Conservation (phyloP, 2,113 vertebrate species). For the Psilopogon haemacephalus region DNA sequence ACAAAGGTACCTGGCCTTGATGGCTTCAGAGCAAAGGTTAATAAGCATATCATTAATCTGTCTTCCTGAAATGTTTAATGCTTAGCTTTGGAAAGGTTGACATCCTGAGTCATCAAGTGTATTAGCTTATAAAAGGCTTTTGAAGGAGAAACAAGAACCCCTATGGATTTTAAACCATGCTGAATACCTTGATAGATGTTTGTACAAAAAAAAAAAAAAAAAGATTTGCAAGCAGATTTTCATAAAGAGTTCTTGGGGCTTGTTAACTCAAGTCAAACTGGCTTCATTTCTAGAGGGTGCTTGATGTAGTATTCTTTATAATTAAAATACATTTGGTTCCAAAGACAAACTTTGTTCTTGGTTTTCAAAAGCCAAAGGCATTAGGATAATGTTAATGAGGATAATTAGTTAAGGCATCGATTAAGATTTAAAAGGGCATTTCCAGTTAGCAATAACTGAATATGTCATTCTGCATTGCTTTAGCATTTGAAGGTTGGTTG, state of each 20-base stretch:
- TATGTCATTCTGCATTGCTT: neutral
- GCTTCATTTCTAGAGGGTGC: neutral
- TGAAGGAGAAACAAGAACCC: neutral
- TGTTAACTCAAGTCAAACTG: neutral
- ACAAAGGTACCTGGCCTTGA: neutral
- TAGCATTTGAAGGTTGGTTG: neutral
- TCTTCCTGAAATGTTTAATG: neutral
- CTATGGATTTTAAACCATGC: neutral
- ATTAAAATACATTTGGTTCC: constrained; percentile 14
- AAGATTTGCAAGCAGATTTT: neutral
- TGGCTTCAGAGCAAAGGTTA: constrained; percentile 14
- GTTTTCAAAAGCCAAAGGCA: neutral
- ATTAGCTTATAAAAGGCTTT: constrained; percentile 2
- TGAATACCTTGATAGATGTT: neutral
- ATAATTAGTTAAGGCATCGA: neutral
- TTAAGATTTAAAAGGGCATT: neutral
- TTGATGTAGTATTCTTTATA: constrained; percentile 1
- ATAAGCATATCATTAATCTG: constrained; percentile 14
- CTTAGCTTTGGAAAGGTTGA: neutral
- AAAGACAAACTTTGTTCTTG: constrained; percentile 3
- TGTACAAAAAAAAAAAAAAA: neutral
- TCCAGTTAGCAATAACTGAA: neutral
- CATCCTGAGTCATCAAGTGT: neutral
- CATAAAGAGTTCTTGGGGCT: neutral
- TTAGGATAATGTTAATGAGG: neutral